Evolutionary conservation across 2,888 invertebrate species (phyloP).

Genomic region (Drosophila colorata): DNA sequence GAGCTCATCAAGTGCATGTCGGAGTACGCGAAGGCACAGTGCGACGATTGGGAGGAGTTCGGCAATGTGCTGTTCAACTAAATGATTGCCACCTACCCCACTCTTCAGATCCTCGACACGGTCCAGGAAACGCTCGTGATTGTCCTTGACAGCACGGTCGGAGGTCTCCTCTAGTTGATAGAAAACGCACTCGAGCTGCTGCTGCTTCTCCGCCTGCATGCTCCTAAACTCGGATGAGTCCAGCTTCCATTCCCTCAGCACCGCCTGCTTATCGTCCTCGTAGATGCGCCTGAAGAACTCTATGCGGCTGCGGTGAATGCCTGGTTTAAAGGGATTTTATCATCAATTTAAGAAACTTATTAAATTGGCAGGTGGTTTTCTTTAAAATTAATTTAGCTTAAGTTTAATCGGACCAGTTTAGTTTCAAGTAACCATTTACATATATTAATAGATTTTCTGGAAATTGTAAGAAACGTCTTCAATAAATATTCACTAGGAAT

Average conservation of each 20-base stretch:
- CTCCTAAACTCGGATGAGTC: conserved; percentile 87
- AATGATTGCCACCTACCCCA: conserved; percentile 84
- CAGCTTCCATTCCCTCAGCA: conserved; percentile 86
- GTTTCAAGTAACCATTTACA: too few species aligned
- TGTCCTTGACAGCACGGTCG: conserved; percentile 78
- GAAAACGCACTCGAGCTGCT: conserved; percentile 87
- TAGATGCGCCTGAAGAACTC: conserved; percentile 87
- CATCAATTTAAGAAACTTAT: too few species aligned
- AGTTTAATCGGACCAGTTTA: too few species aligned
- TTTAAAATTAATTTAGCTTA: too few species aligned
- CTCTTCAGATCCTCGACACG: conserved; percentile 86
- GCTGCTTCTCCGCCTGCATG: conserved; percentile 86
- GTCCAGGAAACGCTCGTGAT: conserved; percentile 86
- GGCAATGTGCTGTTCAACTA: conserved; percentile 84
- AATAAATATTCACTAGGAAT: too few species aligned
- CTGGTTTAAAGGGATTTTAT: conserved; percentile 81
- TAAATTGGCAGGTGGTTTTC: too few species aligned
- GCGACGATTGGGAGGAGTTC: conserved; percentile 90
- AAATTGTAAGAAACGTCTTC: too few species aligned
- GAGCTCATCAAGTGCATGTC: conserved; percentile 87
- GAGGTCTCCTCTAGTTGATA: conserved; percentile 87
- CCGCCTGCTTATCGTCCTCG: conserved; percentile 86
- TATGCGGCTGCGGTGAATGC: conserved; percentile 87
- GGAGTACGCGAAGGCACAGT: conserved; percentile 90
- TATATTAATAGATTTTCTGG: too few species aligned